These are phyloP conservation scores for Polyploca ridens DNA, from an alignment of 2,888 invertebrate genomes.

Conservation along the genomic window DNA sequence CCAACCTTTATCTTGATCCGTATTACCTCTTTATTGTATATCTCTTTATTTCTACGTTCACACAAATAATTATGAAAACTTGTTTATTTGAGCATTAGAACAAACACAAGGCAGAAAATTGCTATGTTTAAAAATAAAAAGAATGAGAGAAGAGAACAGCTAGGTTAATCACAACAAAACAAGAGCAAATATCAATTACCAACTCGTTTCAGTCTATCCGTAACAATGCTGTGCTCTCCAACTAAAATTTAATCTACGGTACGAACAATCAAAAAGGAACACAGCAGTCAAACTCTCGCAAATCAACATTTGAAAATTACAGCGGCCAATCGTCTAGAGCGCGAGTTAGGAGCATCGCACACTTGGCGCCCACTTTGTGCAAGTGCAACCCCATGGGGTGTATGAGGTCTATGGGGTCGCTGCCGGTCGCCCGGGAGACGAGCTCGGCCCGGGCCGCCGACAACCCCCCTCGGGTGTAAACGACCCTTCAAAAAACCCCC, in stretches of 20 bases:
- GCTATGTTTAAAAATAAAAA: neutral
- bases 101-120: no score
- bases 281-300: constrained; percentile 14
- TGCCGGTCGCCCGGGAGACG: constrained; percentile 73
- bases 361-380: constrained; percentile 60
- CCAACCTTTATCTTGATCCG: no score
- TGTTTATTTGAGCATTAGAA: neutral
- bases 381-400: constrained; percentile 62
- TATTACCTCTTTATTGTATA: no score
- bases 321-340: constrained; percentile 37
- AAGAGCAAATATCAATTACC: neutral
- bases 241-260: neutral
- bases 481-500: constrained; percentile 54
- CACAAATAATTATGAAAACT: no score
- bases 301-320: constrained; percentile 42
- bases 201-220: neutral
- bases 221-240: neutral
- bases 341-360: constrained; percentile 53
- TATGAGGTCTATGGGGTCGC: constrained; percentile 28
- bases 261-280: constrained; percentile 1
- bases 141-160: neutral
- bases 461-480: constrained; percentile 54
- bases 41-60: no score
- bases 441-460: constrained; percentile 70
- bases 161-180: neutral